phyloP scores from a whole-genome alignment of 2,797 vertebrate species.

The Taenioides sp. region DNA sequence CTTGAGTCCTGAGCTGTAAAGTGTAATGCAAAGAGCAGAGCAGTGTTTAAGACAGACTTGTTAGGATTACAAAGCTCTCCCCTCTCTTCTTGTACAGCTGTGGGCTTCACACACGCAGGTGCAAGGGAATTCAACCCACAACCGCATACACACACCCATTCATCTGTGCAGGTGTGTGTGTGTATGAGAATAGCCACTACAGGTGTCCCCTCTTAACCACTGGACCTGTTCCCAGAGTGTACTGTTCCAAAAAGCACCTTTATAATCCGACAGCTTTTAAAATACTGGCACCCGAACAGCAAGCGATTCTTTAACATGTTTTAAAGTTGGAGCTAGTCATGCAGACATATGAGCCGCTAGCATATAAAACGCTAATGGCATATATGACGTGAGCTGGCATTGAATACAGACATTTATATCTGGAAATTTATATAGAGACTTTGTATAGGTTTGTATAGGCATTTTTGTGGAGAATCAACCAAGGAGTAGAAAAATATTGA shows the following conservation, averaged over 20 bases:
- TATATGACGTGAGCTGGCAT: not conserved
- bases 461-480: not conserved
- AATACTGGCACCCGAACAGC: conserved; percentile 1
- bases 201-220: conserved; percentile 34
- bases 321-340: not conserved
- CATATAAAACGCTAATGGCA: conserved; percentile 7
- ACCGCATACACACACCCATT: conserved; percentile 25
- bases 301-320: not conserved
- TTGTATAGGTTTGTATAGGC: not conserved
- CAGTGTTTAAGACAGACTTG: conserved; percentile 46
- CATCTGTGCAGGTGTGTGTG: conserved; percentile 34
- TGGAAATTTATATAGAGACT: not conserved
- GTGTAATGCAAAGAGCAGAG: conserved; percentile 34
- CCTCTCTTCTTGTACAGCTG: conserved; percentile 56
- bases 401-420: not conserved
- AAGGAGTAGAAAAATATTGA: not conserved
- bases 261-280: not conserved
- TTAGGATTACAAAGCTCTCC: conserved; percentile 54
- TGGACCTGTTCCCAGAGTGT: conserved; percentile 24
- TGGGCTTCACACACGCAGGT: conserved; percentile 49
- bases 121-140: conserved; percentile 48
- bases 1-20: not conserved
- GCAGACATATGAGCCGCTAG: not conserved
- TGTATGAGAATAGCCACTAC: conserved; percentile 17
- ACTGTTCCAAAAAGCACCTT: not conserved